Evolutionary conservation across 2,888 invertebrate species (phyloP), one percentile per base, ranked within the genome.

Genomic region (Argynnis bischoffii): DNA sequence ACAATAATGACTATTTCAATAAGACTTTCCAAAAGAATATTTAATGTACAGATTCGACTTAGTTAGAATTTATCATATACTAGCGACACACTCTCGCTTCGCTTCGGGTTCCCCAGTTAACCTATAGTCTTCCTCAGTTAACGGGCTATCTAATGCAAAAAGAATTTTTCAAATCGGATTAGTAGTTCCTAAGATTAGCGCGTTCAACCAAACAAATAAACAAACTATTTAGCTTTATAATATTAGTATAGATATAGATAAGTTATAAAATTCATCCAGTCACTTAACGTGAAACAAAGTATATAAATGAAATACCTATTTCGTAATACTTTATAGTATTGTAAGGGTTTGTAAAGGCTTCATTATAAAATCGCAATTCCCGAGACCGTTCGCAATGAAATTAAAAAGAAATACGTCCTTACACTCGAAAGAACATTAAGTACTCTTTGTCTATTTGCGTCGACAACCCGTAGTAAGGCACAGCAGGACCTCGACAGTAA

Each of bases 371-470:
- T 72, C 59, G 72, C 72, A 68, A 70, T 72, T 64, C 71, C 57
- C 66, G 63, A 54, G 54, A 57, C 65, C 69, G 63, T 66, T 71
- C 66, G 71, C 69, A 73, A 73, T 72, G 75, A 77, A 80, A 84
- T 85, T 81, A 82, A 81, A 78, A 78, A 79, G 77, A 80, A 79
- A 78, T 79, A 78, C 77, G 73, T 78, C 79, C 82, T 82, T 81
- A 83, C 84, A 84, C 85, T 87, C 84, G 81, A 85, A 87, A 83
- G 86, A 86, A 87, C 88, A 88, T 87, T 84, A 88, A 75, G 75
- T 76, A 77, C 77, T 84, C 81, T 88, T 87, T 81, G 79, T 84
- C 83, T 88, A 86, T 90, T 90, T 88, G 82, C 78, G 84, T 85
- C 83, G 85, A 88, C 84, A 85, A 84, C 84, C 86, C 87, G 80